These are phyloP conservation scores for Carlito syrichta DNA, from an alignment of 2,113 vertebrate species.

Conservation along the genomic window DNA sequence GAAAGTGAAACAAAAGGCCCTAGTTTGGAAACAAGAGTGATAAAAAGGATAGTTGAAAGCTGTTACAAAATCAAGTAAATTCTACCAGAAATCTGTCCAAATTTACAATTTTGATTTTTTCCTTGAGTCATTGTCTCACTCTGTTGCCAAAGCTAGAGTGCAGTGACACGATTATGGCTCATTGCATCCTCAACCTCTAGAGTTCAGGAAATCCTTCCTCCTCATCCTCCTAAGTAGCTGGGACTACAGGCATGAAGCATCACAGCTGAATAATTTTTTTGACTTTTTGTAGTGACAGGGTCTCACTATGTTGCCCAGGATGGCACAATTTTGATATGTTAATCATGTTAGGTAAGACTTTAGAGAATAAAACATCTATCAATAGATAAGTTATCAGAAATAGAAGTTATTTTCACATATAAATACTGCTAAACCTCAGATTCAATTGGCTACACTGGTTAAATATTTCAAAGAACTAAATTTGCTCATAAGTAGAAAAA, in stretches of 20 bases:
- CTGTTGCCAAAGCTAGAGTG: no score
- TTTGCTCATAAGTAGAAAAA: neutral
- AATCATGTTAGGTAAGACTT: neutral
- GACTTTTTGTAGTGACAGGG: no score
- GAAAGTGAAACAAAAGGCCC: neutral
- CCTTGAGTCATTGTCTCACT: no score
- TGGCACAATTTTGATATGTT: neutral
- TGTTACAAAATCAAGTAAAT: neutral
- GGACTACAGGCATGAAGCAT: no score
- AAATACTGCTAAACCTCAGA: neutral
- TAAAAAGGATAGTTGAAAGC: neutral
- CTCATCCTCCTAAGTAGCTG: no score
- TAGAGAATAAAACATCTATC: neutral
- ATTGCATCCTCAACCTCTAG: no score
- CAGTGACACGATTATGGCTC: no score
- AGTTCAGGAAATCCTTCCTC: no score
- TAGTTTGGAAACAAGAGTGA: neutral
- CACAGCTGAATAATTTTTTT: no score
- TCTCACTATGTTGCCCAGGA: no score
- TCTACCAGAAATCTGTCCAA: neutral
- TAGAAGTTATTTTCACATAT: conserved; percentile 13
- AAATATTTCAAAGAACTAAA: neutral
- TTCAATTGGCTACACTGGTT: neutral
- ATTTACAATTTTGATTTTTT: no score
- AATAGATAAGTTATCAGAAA: neutral